Evolutionary conservation across 2,888 invertebrate genomes (phyloP).

Genomic region (Lasioglossum marginatum): DNA sequence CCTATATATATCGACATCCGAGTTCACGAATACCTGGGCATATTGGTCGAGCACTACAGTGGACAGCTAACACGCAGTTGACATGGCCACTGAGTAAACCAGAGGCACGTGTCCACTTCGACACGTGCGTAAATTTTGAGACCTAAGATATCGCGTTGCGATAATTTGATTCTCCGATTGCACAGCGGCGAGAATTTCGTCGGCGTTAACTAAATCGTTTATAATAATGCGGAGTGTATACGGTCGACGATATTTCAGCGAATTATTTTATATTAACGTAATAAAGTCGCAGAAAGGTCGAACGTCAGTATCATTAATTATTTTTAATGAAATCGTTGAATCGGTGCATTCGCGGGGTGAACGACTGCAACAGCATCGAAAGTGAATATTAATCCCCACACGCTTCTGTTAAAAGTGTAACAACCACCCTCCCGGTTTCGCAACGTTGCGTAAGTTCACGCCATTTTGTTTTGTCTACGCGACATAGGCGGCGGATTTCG

Average conservation of each 20-base stretch:
- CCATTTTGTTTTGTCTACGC: neutral
- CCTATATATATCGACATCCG: slow-evolving; percentile 3
- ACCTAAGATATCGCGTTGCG: neutral
- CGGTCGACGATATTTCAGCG: neutral
- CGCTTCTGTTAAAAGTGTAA: slow-evolving; percentile 7
- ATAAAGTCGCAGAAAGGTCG: neutral
- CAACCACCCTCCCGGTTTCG: neutral
- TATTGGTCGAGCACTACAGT: slow-evolving; percentile 52
- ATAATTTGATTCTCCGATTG: neutral
- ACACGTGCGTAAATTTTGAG: slow-evolving; percentile 25
- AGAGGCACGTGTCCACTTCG: slow-evolving; percentile 13
- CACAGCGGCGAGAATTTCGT: neutral
- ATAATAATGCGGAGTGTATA: neutral
- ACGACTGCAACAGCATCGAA: slow-evolving; percentile 23
- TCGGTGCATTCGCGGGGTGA: neutral
- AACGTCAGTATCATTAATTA: slow-evolving; percentile 25
- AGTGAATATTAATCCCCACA: slow-evolving; percentile 24
- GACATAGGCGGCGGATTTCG: too few species aligned
- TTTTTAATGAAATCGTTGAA: slow-evolving; percentile 29
- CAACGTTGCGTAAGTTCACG: neutral
- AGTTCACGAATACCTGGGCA: slow-evolving; percentile 35
- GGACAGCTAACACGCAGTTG: slow-evolving; percentile 42
- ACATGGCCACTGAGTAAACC: slow-evolving; percentile 40
- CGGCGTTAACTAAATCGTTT: neutral
- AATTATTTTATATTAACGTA: neutral